These are phyloP conservation scores for Scyliorhinus canicula DNA, from an alignment of 2,797 vertebrate species.

Conservation along the genomic window DNA sequence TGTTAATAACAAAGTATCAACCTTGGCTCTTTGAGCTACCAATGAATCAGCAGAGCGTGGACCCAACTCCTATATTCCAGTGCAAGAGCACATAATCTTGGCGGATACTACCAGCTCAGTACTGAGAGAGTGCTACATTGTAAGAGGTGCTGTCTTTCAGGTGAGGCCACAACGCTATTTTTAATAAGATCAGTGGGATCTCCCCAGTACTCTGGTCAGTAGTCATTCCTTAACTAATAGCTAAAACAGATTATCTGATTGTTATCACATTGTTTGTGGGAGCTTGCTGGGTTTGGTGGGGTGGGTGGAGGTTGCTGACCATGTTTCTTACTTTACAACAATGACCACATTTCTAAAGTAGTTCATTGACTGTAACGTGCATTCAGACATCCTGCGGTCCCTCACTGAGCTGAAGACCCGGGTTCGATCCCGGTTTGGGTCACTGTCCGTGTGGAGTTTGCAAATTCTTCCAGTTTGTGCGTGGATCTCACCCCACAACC, in stretches of 20 bases:
- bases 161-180: background rate
- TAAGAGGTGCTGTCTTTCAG: background rate
- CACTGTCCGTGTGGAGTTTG: too few species aligned
- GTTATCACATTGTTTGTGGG: too few species aligned
- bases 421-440: too few species aligned
- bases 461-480: too few species aligned
- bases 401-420: too few species aligned
- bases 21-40: background rate
- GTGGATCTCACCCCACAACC: too few species aligned
- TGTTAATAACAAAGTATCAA: background rate
- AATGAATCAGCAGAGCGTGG: background rate
- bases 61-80: background rate
- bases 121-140: background rate
- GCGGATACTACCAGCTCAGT: background rate
- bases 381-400: too few species aligned
- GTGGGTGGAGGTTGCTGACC: background rate
- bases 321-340: background rate
- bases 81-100: background rate
- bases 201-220: background rate
- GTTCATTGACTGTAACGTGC: background rate
- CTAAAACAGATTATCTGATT: background rate
- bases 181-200: background rate
- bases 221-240: background rate
- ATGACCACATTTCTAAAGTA: background rate
- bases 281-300: background rate